Evolutionary conservation across 2,888 invertebrate genomes (phyloP), one percentile per base, ranked within the genome.

Genomic region (Hymenopus coronatus): DNA sequence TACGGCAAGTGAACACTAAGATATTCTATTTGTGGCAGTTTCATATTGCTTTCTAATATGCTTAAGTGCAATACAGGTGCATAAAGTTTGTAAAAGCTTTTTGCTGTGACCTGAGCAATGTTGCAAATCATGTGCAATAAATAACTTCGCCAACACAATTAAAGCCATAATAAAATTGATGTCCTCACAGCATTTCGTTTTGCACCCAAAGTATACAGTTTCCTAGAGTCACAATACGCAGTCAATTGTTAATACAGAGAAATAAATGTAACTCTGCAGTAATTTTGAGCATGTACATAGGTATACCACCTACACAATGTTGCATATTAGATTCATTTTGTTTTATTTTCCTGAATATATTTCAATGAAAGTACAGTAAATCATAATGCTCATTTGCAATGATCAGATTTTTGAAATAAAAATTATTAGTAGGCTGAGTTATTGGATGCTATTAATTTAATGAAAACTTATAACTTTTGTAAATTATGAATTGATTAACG

Each of bases 101-200:
- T 25, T 40, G 25, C 20, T 70, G 54, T 70, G 25, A 20, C 20
- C 25, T 70, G 54, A 70, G 54, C 54, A 46, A 14, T 46, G 46
- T 46, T 14, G 14, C 54, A 54, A 54, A 54, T 54, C 54, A 54
- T 54, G 54, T 70, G 54, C 54, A 70, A 6, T 70, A 54, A 54
- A 54, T 54, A 70, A 70, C 3, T 70, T 70, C 20, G 25, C 54
- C 81, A 20, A 87, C 7, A 87, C 87, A 87, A 82, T 87, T 82
- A 87, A 87, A 87, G 87, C 87, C 40, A 82, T 87, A 20, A 33
- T 81, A 33, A 30, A 81, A n/a, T 87, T 87, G 70, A 12, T 70
- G 54, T 82, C 87, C 82, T 40, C 82, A 70, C 82, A 87, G 82
- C 27, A n/a, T 33, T 30, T 82, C 33, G 82, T 28, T 81, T 54